Conservation (phyloP, 2,888 invertebrate species). For the Emmelina monodactyla region DNA sequence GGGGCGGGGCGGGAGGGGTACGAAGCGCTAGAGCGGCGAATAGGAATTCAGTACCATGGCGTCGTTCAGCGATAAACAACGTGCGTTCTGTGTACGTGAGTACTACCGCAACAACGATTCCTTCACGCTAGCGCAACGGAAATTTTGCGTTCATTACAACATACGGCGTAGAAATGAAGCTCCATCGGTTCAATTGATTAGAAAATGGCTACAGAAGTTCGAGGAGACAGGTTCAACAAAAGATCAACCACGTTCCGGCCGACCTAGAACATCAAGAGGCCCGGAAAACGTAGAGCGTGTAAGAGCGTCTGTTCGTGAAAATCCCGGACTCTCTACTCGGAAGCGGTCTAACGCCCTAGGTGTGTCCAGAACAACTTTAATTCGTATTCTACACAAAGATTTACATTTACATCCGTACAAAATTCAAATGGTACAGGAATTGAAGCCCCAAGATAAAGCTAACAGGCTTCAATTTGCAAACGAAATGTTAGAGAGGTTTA, state of each 20-base stretch:
- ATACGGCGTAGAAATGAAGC: constrained; percentile 3
- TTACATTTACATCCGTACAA: constrained; percentile 7
- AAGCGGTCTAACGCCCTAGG: constrained; percentile 5
- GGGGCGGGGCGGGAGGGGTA: not conserved
- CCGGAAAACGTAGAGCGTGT: constrained; percentile 7
- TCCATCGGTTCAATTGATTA: constrained; percentile 7
- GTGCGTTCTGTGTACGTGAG: constrained; percentile 2
- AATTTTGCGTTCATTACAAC: constrained; percentile 4
- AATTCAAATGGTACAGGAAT: constrained; percentile 9
- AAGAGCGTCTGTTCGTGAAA: constrained; percentile 5
- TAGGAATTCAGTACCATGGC: constrained; percentile 6
- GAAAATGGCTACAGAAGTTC: constrained; percentile 14
- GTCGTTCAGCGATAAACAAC: constrained; percentile 6
- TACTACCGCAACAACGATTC: not conserved
- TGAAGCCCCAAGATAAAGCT: constrained; percentile 7
- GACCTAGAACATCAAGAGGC: constrained; percentile 15
- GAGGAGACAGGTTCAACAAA: constrained; percentile 17
- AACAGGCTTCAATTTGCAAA: constrained; percentile 9
- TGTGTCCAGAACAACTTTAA: constrained; percentile 7
- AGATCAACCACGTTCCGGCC: constrained; percentile 14
- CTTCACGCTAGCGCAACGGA: constrained; percentile 2
- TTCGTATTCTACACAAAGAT: constrained; percentile 9
- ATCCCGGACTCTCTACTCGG: constrained; percentile 5
- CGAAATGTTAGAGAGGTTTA: too few species aligned
- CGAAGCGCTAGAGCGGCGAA: not conserved